Conservation (phyloP, 2,797 vertebrate genomes). For the Taeniopygia guttata region DNA sequence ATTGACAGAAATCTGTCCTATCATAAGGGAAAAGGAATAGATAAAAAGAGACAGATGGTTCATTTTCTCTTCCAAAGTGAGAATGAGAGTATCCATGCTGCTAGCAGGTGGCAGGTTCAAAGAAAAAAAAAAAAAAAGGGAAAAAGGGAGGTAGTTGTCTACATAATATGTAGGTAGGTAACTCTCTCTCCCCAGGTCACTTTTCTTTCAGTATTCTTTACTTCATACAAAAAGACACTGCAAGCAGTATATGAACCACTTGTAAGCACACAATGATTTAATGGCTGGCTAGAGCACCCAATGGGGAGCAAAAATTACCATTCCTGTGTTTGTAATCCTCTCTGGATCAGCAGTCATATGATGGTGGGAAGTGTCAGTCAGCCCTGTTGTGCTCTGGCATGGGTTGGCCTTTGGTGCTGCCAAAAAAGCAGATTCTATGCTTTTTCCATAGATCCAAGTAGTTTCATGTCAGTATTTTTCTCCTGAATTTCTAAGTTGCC, state of each 20-base stretch:
- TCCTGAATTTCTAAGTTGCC: neutral
- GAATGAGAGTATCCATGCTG: neutral
- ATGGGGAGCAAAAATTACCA: neutral
- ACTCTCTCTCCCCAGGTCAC: neutral
- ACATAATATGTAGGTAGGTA: neutral
- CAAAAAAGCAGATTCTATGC: neutral
- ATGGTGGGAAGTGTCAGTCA: neutral
- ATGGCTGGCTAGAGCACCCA: neutral
- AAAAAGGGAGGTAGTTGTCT: neutral
- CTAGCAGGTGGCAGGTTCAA: slow-evolving; percentile 21
- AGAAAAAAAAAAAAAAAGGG: neutral
- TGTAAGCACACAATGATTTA: neutral
- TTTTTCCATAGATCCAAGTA: neutral
- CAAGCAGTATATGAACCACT: neutral
- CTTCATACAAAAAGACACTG: neutral
- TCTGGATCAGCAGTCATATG: fast-evolving
- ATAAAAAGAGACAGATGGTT: slow-evolving; percentile 32
- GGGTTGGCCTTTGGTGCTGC: neutral
- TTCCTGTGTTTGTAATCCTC: fast-evolving
- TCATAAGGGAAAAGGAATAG: neutral
- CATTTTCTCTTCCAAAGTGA: slow-evolving; percentile 1
- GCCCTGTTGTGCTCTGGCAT: neutral
- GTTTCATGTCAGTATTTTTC: neutral
- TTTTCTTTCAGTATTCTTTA: neutral
- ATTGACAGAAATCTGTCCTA: slow-evolving; percentile 26